phyloP scores from a whole-genome alignment of 1,140 invertebrate genomes.

The Megalopta genalis region DNA sequence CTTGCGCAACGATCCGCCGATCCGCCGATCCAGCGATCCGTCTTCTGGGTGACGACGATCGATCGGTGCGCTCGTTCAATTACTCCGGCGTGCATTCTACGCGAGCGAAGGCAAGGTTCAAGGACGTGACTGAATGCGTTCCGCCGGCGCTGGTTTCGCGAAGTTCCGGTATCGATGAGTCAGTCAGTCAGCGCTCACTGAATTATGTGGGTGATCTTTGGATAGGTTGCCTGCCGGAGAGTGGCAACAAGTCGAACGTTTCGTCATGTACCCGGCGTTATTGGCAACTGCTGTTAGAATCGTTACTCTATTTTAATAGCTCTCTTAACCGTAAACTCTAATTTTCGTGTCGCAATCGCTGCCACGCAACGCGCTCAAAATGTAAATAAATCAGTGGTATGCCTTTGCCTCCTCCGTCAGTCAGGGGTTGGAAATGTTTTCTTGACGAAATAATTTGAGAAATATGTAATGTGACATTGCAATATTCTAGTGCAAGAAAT shows the following conservation, averaged over 20 bases:
- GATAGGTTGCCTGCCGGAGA: neutral
- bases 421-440: too few relatives aligned
- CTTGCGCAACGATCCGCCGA: slow-evolving; percentile 47
- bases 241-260: neutral
- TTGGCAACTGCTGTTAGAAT: neutral
- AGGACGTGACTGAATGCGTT: slow-evolving; percentile 53
- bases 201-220: slow-evolving; percentile 52
- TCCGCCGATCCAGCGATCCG: slow-evolving; percentile 44
- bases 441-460: too few relatives aligned
- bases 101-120: slow-evolving; percentile 61
- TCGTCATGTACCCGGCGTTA: slow-evolving; percentile 4
- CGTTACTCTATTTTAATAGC: slow-evolving; percentile 3
- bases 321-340: neutral
- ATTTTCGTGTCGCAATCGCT: neutral
- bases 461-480: too few relatives aligned
- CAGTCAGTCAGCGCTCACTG: slow-evolving; percentile 35
- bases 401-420: too few relatives aligned
- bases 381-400: neutral
- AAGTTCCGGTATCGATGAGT: slow-evolving; percentile 64
- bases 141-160: slow-evolving; percentile 42
- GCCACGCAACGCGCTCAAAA: neutral
- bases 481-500: too few relatives aligned
- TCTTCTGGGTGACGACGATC: slow-evolving; percentile 65
- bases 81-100: slow-evolving; percentile 59
- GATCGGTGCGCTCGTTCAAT: slow-evolving; percentile 54